Conservation (phyloP, 2,888 invertebrate species). For the Bimastos eiseni region DNA sequence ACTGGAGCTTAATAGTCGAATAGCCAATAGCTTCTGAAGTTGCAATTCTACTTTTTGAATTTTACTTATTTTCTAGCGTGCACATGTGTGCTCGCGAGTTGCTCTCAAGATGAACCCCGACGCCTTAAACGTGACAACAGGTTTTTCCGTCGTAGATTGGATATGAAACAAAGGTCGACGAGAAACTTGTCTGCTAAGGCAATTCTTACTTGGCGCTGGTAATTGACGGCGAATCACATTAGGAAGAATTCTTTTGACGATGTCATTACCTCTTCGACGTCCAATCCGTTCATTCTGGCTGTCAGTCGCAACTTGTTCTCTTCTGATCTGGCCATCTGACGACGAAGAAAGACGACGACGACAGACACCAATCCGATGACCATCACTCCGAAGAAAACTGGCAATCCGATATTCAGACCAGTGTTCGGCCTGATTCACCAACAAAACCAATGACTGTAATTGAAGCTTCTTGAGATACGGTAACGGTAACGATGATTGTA, state of each 20-base stretch:
- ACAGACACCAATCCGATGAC: constrained; percentile 54
- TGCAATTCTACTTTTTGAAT: no score
- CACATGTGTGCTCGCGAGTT: no score
- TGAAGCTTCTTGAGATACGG: background rate
- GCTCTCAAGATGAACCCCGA: no score
- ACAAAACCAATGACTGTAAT: background rate
- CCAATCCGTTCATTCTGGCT: constrained; percentile 72
- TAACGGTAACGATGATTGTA: background rate
- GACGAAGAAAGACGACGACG: constrained; percentile 67
- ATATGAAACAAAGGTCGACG: no score
- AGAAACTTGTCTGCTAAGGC: no score
- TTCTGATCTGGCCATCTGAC: constrained; percentile 80
- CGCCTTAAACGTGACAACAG: no score
- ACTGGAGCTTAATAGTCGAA: no score
- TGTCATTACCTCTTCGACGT: constrained; percentile 9
- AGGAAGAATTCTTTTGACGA: background rate
- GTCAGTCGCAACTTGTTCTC: constrained; percentile 91
- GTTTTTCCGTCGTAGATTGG: no score
- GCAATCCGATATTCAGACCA: background rate
- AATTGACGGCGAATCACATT: no score
- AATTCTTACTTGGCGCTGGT: no score
- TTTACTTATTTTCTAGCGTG: no score
- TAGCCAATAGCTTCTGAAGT: no score
- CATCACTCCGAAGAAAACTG: constrained; percentile 53
- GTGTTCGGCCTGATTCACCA: background rate